Conservation (phyloP, 2,888 invertebrate genomes). For the Acrocera orbiculus region DNA sequence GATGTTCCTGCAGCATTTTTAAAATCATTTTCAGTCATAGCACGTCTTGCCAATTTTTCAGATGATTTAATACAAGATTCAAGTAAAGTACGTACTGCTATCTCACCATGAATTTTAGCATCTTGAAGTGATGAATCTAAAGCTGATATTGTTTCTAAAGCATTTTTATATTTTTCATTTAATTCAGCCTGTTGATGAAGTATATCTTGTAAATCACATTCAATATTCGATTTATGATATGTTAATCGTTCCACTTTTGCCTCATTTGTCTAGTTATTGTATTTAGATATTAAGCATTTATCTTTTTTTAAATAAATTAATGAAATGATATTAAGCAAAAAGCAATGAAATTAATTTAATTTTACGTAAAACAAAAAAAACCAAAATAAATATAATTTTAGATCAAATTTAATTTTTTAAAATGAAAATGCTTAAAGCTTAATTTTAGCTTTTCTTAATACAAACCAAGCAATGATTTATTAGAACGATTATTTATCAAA, state of each 20-base stretch:
- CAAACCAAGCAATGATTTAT: too few relatives aligned
- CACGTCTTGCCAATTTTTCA: constrained; percentile 15
- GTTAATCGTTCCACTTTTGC: constrained; percentile 44
- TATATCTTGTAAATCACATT: constrained; percentile 46
- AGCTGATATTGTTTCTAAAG: constrained; percentile 16
- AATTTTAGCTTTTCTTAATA: not conserved
- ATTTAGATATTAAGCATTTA: not conserved
- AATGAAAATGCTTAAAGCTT: too few relatives aligned
- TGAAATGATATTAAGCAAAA: not conserved
- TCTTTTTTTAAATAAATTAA: not conserved
- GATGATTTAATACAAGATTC: constrained; percentile 17
- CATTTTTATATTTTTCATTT: constrained; percentile 33
- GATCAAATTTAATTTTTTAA: too few relatives aligned
- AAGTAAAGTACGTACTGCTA: constrained; percentile 16
- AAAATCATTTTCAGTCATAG: constrained; percentile 17
- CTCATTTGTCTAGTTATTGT: constrained; percentile 37
- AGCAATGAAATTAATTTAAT: not conserved
- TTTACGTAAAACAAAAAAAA: not conserved
- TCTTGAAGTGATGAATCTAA: constrained; percentile 18
- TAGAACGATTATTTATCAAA: not conserved
- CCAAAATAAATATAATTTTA: not conserved
- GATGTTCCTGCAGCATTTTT: constrained; percentile 15
- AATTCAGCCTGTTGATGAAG: constrained; percentile 48
- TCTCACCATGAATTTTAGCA: constrained; percentile 22
- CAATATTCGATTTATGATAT: constrained; percentile 30